Percentiles rank a stretch among this genome's conserved stretches.
Evolutionary conservation across 2,888 invertebrate species (phyloP).

Genomic region (Eledone cirrhosa): DNA sequence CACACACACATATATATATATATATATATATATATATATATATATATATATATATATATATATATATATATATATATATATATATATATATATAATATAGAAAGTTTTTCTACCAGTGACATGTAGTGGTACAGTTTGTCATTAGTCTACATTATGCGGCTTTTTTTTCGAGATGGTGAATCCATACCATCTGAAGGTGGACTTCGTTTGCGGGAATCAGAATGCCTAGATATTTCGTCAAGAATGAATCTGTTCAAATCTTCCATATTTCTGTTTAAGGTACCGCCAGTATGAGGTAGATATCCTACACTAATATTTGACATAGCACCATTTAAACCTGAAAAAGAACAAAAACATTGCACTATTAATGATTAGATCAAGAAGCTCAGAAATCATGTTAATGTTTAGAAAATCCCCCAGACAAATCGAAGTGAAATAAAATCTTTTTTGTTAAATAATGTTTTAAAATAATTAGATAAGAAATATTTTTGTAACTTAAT

Average conservation of each 20-base stretch:
- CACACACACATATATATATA: background rate
- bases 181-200: conserved; percentile 75
- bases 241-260: conserved; percentile 77
- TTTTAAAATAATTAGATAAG: too few relatives aligned
- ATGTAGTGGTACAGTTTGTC: conserved; percentile 9
- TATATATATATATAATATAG: conserved; percentile 15
- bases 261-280: conserved; percentile 52
- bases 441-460: too few relatives aligned
- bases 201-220: conserved; percentile 68
- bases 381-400: too few relatives aligned
- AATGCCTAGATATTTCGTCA: conserved; percentile 78
- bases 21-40: background rate
- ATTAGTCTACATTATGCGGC: conserved; percentile 65
- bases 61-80: background rate
- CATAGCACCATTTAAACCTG: conserved; percentile 66
- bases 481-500: too few relatives aligned
- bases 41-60: background rate
- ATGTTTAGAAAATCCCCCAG: too few relatives aligned
- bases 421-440: too few relatives aligned
- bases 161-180: conserved; percentile 80
- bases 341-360: conserved; percentile 33
- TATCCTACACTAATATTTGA: conserved; percentile 64
- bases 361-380: too few relatives aligned
- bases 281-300: conserved; percentile 49
- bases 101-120: conserved; percentile 8